These are phyloP conservation scores for Alouatta palliata DNA, from an alignment of 2,113 vertebrate species.

Conservation along the genomic window DNA sequence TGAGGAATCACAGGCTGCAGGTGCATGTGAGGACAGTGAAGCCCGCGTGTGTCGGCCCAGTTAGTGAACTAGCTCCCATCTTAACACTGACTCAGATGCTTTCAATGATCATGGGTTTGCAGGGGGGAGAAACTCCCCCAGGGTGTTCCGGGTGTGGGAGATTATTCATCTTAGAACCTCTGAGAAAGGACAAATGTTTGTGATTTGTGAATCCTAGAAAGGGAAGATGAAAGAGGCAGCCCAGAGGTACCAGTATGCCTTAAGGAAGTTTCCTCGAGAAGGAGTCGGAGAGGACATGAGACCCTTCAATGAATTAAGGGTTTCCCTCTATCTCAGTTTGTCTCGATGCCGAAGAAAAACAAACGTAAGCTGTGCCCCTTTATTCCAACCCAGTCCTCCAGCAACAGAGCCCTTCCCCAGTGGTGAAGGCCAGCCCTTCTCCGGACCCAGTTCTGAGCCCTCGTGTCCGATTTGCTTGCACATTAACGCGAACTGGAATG, in stretches of 20 bases:
- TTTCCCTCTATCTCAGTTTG: slow-evolving; percentile 96
- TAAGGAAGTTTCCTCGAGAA: slow-evolving; percentile 98
- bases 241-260: slow-evolving; percentile 97
- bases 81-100: neutral
- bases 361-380: slow-evolving; percentile 88
- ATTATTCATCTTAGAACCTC: neutral
- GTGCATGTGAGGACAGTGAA: accelerated
- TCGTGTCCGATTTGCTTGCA: accelerated
- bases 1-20: accelerated
- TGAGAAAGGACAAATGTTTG: neutral
- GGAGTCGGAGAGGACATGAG: slow-evolving; percentile 96
- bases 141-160: neutral
- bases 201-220: slow-evolving; percentile 86
- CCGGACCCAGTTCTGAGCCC: neutral
- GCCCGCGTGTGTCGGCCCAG: accelerated
- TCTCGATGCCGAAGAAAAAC: slow-evolving; percentile 98
- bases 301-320: slow-evolving; percentile 94
- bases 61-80: accelerated
- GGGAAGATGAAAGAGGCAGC: slow-evolving; percentile 99
- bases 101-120: neutral
- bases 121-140: too few species aligned
- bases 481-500: accelerated
- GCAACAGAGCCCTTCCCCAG: neutral
- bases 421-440: neutral
- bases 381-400: neutral